Conservation (phyloP, 2,888 invertebrate species). For the Ceramica pisi region DNA sequence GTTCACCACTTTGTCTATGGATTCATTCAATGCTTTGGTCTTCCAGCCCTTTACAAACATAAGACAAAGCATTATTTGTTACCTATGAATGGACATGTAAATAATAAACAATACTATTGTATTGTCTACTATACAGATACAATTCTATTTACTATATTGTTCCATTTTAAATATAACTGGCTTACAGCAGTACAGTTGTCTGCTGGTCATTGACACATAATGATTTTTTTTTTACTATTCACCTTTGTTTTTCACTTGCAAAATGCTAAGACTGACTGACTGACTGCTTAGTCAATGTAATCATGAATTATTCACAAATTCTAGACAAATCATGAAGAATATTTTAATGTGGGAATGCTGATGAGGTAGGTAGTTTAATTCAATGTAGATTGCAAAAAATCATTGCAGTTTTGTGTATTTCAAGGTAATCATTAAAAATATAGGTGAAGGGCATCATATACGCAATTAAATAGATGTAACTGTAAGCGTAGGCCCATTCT, state of each 20-base stretch:
- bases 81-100: conserved; percentile 45
- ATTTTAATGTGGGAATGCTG: conserved; percentile 25
- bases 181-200: conserved; percentile 26
- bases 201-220: conserved; percentile 58
- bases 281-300: conserved; percentile 5
- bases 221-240: conserved; percentile 26
- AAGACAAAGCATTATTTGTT: conserved; percentile 41
- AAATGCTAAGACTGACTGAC: conserved; percentile 9
- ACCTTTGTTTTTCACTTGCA: conserved; percentile 40
- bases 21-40: conserved; percentile 7
- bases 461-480: conserved; percentile 6
- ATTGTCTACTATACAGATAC: conserved; percentile 25
- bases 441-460: conserved; percentile 51
- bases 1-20: conserved; percentile 44
- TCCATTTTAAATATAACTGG: conserved; percentile 33
- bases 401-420: conserved; percentile 41
- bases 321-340: conserved; percentile 2
- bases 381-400: conserved; percentile 32
- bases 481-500: conserved; percentile 29
- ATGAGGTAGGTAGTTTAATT: conserved; percentile 29
- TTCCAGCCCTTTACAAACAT: conserved; percentile 33
- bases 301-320: conserved; percentile 43
- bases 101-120: conserved; percentile 55
- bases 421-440: conserved; percentile 46
- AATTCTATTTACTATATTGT: conserved; percentile 17